Percentiles rank a stretch among this genome's conserved stretches.
Evolutionary conservation across 2,888 invertebrate genomes (phyloP).

Genomic region (Candidula unifasciata): DNA sequence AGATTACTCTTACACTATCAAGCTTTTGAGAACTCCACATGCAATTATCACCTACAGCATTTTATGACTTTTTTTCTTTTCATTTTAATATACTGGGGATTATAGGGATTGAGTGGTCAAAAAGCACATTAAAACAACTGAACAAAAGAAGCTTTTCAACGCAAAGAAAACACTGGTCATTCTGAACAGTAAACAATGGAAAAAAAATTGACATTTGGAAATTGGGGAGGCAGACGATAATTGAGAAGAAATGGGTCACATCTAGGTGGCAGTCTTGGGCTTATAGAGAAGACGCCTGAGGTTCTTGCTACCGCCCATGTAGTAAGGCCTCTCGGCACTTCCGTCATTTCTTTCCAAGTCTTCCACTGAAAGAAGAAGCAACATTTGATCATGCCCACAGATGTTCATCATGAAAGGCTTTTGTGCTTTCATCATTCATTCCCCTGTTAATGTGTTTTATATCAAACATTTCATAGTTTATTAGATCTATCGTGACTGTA

Average conservation of each 20-base stretch:
- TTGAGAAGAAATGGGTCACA: background rate
- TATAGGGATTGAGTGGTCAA: no score
- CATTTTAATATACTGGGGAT: no score
- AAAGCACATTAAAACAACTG: background rate
- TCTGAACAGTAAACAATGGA: background rate
- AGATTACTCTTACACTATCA: no score
- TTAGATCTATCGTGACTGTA: no score
- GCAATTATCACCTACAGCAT: no score
- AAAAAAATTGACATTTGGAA: background rate
- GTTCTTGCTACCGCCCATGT: conserved; percentile 94
- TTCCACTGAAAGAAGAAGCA: conserved; percentile 82
- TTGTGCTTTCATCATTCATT: no score
- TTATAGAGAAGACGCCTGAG: conserved; percentile 79
- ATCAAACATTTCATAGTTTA: no score
- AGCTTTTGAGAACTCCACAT: no score
- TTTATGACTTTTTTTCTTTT: no score
- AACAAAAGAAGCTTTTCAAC: background rate
- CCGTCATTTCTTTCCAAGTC: conserved; percentile 97
- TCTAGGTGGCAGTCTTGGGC: conserved; percentile 23
- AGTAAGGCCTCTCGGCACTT: conserved; percentile 91
- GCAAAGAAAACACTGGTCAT: background rate
- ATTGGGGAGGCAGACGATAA: background rate
- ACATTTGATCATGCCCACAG: background rate
- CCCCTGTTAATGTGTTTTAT: no score
- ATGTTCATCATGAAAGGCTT: no score